Evolutionary conservation across 2,888 invertebrate genomes (phyloP), one percentile per base, ranked within the genome.

Genomic region (Sarcophaga rosellei): DNA sequence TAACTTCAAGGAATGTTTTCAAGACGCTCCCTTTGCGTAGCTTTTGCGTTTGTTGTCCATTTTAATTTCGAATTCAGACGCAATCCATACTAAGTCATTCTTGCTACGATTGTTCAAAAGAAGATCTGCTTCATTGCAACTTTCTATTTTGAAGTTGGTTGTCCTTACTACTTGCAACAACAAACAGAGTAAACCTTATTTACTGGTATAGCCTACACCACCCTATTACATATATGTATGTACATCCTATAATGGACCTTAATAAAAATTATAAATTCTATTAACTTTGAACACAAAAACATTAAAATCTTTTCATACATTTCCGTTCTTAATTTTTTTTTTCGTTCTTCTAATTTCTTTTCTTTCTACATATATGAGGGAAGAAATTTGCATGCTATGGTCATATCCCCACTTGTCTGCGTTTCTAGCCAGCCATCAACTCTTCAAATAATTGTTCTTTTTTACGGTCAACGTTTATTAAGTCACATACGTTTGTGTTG

Each of bases 231-330:
- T 35, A 1, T 35, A 20, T 21, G 15, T 20, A 12, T 59, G 10
- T n/a, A 61, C 61, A 20, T n/a, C 5, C 10, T 21, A n/a, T 61
- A 20, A 21, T 53, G 75, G 57, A 45, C 69, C 23, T 63, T 69
- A 35, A 35, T 35, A 75, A 76, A 76, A 76, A 83, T 83, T 83
- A 86, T 83, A 83, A 86, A 83, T 83, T 83, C 86, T 86, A 83
- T 83, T 81, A 86, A 83, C 85, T 86, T 73, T 35, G 35, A 35
- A 35, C 66, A 73, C 12, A 47, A 4, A 83, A 73, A 77, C 83
- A 78, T 83, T 83, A 68, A 44, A 77, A 61, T 59, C 47, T 57
- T 81, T 74, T 68, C 12, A 21, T 17, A 25, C 47, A 12, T 8
- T 23, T 15, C 4, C 61, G n/a, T 65, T 25, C 21, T n/a, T 47